Evolutionary conservation across 2,888 invertebrate species (phyloP), one percentile per base, ranked within the genome.

Genomic region (Drosophila stalkeri): DNA sequence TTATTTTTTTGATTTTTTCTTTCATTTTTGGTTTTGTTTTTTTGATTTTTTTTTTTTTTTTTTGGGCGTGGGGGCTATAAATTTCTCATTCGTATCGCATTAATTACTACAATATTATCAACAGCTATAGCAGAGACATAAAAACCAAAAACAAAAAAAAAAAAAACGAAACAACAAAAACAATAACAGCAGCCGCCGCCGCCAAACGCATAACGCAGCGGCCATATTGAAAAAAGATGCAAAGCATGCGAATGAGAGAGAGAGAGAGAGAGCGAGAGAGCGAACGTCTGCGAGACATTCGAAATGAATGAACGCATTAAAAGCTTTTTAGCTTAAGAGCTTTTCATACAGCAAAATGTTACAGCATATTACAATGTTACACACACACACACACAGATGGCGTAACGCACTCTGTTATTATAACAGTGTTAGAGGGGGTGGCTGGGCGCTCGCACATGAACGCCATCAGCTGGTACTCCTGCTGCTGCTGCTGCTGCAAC

Each of bases 1-100:
- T 60, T 46, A 67, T 44, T 74, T 44, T 74, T 60, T 61, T 57
- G 20, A 6, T 18, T 14, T 57, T 43, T 49, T 43, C 41, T 37
- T 51, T 44, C 27, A 23, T 14, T 44, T 51, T 47, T 46, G 51
- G 37, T 51, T 54, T 49, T 43, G 7, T 37, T 51, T 43, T 23
- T 80, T 80, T 82, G 20, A 5, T 18, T 14, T 57, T 65, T 43
- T 49, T 43, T 16, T 37, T 51, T 43, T 23, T 80, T 80, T 82
- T 88, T 90, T 85, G 92, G 91, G 91, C 90, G 91, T 91, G 90
- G 91, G 89, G 91, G 89, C 89, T 80, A 91, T 91, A 91, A 91
- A 91, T 91, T 91, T 91, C 87, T 82, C 87, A 90, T 89, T 89
- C 91, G 89, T 89, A 91, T 90, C 89, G 91, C 91, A 91, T 91